Evolutionary conservation across 2,888 invertebrate genomes (phyloP), one percentile per base, ranked within the genome.

Genomic region (Drosophila ustulata): DNA sequence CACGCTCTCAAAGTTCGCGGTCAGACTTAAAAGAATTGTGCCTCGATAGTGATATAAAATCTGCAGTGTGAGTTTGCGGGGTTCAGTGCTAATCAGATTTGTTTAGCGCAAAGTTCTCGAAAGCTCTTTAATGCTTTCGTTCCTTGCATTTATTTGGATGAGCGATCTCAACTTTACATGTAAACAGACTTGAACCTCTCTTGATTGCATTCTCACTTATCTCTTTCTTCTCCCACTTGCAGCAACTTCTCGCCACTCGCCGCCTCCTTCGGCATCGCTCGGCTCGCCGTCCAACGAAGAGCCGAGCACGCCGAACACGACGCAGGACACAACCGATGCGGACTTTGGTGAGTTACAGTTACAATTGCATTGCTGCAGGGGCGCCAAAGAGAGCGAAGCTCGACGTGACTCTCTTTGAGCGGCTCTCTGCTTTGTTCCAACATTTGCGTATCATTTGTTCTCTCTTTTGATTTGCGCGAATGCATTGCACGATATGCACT

Each of bases 321-420:
- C 89, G 43, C 70, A 71, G 56, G 88, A 77, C 11, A 28, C 73
- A 41, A 57, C 57, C 37, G 75, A 89, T 69, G 77, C 76, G 50
- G 92, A 91, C 64, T 87, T 92, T 76, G 92, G 92, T 92, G 73
- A 90, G 92, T 89, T 52, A 34, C 28, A 28, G 37, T 4, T 30
- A 25, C 11, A 0, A 26, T 7, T 3, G 8, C 1, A 26, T 37
- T 5, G 55, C 30, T 37, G 53, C 37, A 30, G 3, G 9, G 23
- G 25, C 26, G 43, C n/a, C 3, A 26, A 13, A 37, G 28, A 61
- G 55, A 57, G 50, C 18, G 32, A 45, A 37, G 37, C 11, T 49
- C 6, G 18, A 25, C 39, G 11, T 28, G 30, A 37, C 62, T 73
- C 68, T 59, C 47, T 56, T 46, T 23, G 61, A 65, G 66, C 59